Evolutionary conservation across 2,113 vertebrate genomes (phyloP).

Genomic region (Tragulus kanchil): DNA sequence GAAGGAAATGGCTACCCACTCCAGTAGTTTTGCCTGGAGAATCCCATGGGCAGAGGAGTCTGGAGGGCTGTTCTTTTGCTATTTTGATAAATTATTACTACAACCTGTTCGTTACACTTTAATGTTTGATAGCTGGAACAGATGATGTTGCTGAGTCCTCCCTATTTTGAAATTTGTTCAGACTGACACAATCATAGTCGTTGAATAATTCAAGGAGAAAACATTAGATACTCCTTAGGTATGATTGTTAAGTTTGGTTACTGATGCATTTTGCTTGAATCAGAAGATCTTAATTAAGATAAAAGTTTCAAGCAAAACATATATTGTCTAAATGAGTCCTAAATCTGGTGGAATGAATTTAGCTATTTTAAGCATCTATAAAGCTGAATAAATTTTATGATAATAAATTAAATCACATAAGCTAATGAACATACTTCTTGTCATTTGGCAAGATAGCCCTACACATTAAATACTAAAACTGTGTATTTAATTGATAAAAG

Average conservation of each 20-base stretch:
- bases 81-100: slow-evolving; percentile 11
- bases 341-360: slow-evolving; percentile 60
- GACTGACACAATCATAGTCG: background rate
- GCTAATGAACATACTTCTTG: slow-evolving; percentile 68
- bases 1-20: background rate
- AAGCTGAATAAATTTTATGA: slow-evolving; percentile 72
- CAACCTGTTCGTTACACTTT: background rate
- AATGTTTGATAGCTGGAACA: background rate
- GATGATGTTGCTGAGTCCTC: background rate
- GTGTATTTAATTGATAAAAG: slow-evolving; percentile 75
- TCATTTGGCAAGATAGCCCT: slow-evolving; percentile 59
- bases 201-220: slow-evolving; percentile 68
- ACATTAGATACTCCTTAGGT: slow-evolving; percentile 42
- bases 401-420: slow-evolving; percentile 70
- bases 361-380: slow-evolving; percentile 67
- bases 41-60: background rate
- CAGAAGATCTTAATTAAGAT: slow-evolving; percentile 72
- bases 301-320: slow-evolving; percentile 67
- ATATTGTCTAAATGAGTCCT: slow-evolving; percentile 57
- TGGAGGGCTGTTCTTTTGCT: background rate
- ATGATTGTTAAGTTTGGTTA: slow-evolving; percentile 44
- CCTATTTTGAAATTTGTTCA: slow-evolving; percentile 46
- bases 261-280: slow-evolving; percentile 54
- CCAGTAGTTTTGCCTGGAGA: background rate
- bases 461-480: slow-evolving; percentile 66